Conservation (phyloP, 2,888 invertebrate species). For the Mactromeris polynyma region DNA sequence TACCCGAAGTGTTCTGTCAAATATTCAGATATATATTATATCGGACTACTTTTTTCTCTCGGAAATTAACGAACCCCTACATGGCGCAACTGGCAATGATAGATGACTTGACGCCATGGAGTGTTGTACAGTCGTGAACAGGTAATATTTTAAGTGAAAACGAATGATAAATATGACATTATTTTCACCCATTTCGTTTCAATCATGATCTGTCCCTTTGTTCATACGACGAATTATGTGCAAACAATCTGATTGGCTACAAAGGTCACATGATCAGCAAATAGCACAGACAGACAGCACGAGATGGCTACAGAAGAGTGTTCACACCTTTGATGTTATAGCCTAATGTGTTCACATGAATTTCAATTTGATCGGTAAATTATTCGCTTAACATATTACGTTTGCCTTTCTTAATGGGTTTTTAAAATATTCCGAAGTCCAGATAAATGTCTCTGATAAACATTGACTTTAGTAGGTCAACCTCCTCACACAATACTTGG, state of each 20-base stretch:
- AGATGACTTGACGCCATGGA: too few species aligned
- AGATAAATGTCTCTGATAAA: slow-evolving; percentile 15
- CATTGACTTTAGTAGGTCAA: neutral
- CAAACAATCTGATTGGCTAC: neutral
- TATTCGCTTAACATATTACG: neutral
- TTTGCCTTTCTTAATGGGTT: neutral
- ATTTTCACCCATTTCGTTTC: neutral
- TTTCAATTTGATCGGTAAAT: slow-evolving; percentile 12
- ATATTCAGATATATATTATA: too few species aligned
- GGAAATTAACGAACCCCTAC: too few species aligned
- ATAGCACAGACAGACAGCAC: neutral
- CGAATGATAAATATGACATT: neutral
- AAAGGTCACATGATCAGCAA: neutral
- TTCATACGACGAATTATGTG: neutral
- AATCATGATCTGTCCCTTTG: neutral
- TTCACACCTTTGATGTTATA: slow-evolving; percentile 11
- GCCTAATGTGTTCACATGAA: slow-evolving; percentile 1
- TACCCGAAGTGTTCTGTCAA: too few species aligned
- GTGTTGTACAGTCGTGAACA: too few species aligned
- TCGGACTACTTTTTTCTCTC: too few species aligned
- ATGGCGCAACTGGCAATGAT: too few species aligned
- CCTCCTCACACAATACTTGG: neutral
- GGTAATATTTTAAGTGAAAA: neutral
- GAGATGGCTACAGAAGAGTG: neutral
- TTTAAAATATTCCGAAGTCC: neutral